Evolutionary conservation across 64 coral and sea anemone species (phyloP), one percentile per base, ranked within the genome.

Genomic region (Actinia equina): DNA sequence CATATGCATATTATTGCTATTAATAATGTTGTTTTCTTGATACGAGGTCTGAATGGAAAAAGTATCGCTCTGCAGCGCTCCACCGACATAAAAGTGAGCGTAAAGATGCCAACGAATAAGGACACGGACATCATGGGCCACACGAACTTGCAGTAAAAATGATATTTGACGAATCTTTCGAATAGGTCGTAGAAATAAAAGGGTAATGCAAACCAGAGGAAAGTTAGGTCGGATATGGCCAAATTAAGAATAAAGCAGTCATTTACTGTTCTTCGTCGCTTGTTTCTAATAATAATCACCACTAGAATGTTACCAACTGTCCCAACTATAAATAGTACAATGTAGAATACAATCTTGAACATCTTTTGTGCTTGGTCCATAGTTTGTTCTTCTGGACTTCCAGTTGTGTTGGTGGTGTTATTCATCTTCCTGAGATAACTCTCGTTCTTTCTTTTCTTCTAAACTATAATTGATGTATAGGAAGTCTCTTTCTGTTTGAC

Each of bases 41-140:
- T 87, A n/a, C 85, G 45, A 41, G 90, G 90, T 43, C 70, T 77
- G 19, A 91, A 83, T 64, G 90, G 90, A 57, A 82, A 86, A 16
- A 79, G 78, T 17, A 91, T 91, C 59, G 84, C 90, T 20, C 90
- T 46, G 27, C 90, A 91, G 12, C 85, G 84, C 44, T 91, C 90
- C 23, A 91, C 20, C 27, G 90, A 57, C 90, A 91, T 91, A 22
- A 61, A 87, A 3, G 76, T 56, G 30, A 91, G 79, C 37, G 84
- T 91, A 80, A 91, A 91, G 67, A 87, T 61, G n/a, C 90, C 86
- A 7, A 87, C 90, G 52, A 61, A 87, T 16, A 91, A 70, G 26
- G 85, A 86, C 19, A 91, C 44, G 7, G 90, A 91, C 90, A 91
- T 91, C 77, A 91, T 87, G 12, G 90, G 90, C 90, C 90, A 91